Conservation (phyloP, 2,888 invertebrate genomes). For the Ichneumoninae sp. region DNA sequence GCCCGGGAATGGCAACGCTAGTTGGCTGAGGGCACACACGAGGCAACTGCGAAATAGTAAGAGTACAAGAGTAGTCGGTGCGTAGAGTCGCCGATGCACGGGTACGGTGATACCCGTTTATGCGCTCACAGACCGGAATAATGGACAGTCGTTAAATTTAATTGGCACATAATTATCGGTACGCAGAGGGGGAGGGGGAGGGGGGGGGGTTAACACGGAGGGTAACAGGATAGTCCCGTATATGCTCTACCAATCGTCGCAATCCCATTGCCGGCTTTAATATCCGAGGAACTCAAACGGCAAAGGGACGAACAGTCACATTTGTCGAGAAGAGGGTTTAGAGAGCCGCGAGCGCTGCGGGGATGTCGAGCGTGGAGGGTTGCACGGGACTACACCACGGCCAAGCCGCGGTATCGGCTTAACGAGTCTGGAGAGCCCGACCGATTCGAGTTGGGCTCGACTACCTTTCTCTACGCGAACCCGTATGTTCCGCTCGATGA, state of each 20-base stretch:
- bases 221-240: constrained; percentile 55
- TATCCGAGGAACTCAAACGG: constrained; percentile 74
- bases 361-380: constrained; percentile 53
- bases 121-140: constrained; percentile 75
- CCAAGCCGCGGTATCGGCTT: constrained; percentile 65
- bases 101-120: constrained; percentile 54
- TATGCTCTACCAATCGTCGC: constrained; percentile 72
- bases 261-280: constrained; percentile 75
- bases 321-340: constrained; percentile 44
- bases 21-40: constrained; percentile 50
- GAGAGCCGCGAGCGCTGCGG: constrained; percentile 20
- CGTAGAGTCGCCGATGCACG: constrained; percentile 56
- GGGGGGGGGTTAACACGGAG: background rate
- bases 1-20: constrained; percentile 26
- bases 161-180: constrained; percentile 82
- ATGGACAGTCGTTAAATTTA: constrained; percentile 82
- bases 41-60: constrained; percentile 25
- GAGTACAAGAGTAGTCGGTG: constrained; percentile 58
- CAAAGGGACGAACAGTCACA: constrained; percentile 67
- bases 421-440: constrained; percentile 70
- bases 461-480: constrained; percentile 2
- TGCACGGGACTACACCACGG: constrained; percentile 31
- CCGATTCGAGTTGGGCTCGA: constrained; percentile 46
- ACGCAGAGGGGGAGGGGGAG: constrained; percentile 45
- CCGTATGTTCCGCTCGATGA: background rate